Conservation (phyloP, 2,888 invertebrate species). For the Neoascia interrupta region DNA sequence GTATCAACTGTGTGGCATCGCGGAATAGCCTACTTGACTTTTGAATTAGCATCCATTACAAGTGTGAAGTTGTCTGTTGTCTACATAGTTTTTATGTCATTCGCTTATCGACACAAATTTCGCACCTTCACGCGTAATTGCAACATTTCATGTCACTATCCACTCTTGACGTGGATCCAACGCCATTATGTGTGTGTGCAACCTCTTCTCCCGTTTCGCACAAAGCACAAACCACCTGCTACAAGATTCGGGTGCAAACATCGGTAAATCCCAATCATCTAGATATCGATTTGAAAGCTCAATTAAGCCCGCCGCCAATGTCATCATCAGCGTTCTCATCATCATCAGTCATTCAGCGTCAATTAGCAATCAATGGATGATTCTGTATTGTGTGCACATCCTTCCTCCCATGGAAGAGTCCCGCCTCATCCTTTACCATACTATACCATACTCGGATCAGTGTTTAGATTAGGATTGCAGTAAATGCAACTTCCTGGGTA, state of each 20-base stretch:
- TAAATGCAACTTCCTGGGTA: slow-evolving; percentile 61
- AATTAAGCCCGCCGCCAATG: slow-evolving; percentile 65
- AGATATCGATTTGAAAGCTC: slow-evolving; percentile 65
- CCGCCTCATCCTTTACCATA: background rate
- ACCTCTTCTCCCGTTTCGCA: background rate
- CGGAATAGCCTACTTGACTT: slow-evolving; percentile 48
- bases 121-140: slow-evolving; percentile 57
- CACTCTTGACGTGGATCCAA: background rate
- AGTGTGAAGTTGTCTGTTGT: slow-evolving; percentile 1
- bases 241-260: slow-evolving; percentile 31
- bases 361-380: slow-evolving; percentile 64
- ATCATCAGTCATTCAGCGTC: slow-evolving; percentile 62
- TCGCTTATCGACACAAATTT: slow-evolving; percentile 10
- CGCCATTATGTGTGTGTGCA: no score
- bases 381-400: slow-evolving; percentile 20
- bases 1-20: no score
- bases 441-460: slow-evolving; percentile 22
- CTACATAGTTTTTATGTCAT: background rate
- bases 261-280: slow-evolving; percentile 53
- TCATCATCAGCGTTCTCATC: slow-evolving; percentile 50
- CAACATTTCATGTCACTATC: slow-evolving; percentile 62
- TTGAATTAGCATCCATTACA: slow-evolving; percentile 58
- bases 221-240: slow-evolving; percentile 43
- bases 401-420: no score
- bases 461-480: slow-evolving; percentile 39